phyloP scores from a whole-genome alignment of 2,797 vertebrate species.

The Chromobotia macracanthus region DNA sequence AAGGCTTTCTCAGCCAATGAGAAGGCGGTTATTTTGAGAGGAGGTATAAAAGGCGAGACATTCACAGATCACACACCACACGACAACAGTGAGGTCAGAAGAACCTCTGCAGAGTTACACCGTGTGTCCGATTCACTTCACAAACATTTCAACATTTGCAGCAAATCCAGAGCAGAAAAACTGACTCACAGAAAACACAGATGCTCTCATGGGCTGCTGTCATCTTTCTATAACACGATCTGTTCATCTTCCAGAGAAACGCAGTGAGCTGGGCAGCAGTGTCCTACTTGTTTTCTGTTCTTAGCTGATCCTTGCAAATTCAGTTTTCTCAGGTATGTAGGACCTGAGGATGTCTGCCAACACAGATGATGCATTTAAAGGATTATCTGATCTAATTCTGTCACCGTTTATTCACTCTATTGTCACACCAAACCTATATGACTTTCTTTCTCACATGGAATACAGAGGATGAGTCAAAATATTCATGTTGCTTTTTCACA shows the following conservation, averaged over 20 bases:
- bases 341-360: background rate
- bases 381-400: too few species aligned
- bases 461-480: too few species aligned
- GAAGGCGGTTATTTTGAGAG: slow-evolving; percentile 89
- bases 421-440: too few species aligned
- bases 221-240: background rate
- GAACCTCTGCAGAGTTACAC: slow-evolving; percentile 14
- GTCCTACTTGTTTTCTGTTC: too few species aligned
- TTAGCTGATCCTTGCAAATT: too few species aligned
- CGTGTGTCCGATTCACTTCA: slow-evolving; percentile 22
- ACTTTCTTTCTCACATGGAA: too few species aligned
- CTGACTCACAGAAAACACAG: slow-evolving; percentile 27
- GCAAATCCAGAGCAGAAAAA: slow-evolving; percentile 14
- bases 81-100: slow-evolving; percentile 5
- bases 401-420: too few species aligned
- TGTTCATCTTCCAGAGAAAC: too few species aligned
- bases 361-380: too few species aligned
- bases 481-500: too few species aligned
- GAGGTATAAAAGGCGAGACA: slow-evolving; percentile 82
- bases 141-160: slow-evolving; percentile 17
- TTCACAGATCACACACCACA: slow-evolving; percentile 34
- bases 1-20: slow-evolving; percentile 81
- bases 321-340: background rate
- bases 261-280: too few species aligned
- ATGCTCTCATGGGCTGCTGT: slow-evolving; percentile 4